Evolutionary conservation across 2,888 invertebrate genomes (phyloP).

Genomic region (Atethmia centrago): DNA sequence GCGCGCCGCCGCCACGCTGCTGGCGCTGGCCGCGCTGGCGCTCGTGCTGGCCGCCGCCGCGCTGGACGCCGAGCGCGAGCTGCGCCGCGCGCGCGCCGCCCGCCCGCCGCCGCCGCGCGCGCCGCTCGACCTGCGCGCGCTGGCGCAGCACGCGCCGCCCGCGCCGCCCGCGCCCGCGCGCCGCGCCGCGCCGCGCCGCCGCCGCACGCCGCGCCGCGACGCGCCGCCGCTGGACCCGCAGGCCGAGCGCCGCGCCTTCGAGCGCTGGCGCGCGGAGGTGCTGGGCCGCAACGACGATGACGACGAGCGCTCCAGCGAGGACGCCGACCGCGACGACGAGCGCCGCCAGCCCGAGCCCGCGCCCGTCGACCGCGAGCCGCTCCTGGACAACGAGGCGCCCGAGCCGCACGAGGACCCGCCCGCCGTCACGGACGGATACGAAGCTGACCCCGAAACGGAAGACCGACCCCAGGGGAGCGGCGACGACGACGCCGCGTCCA

Average conservation of each 20-base stretch:
- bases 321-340: conserved; percentile 64
- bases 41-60: conserved; percentile 77
- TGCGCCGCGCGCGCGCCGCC: conserved; percentile 79
- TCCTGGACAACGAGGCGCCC: conserved; percentile 36
- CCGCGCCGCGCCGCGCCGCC: conserved; percentile 58
- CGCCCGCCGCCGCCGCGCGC: conserved; percentile 84
- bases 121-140: conserved; percentile 70
- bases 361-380: conserved; percentile 45
- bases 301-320: conserved; percentile 78
- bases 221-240: conserved; percentile 71
- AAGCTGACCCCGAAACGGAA: conserved; percentile 67
- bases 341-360: conserved; percentile 44
- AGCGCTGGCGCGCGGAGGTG: conserved; percentile 82
- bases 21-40: conserved; percentile 75
- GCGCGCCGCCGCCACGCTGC: conserved; percentile 68
- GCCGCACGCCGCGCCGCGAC: conserved; percentile 67
- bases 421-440: conserved; percentile 58
- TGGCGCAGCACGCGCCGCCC: conserved; percentile 59
- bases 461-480: conserved; percentile 66
- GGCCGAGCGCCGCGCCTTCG: conserved; percentile 82
- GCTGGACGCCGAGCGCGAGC: conserved; percentile 67
- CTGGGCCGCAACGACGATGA: conserved; percentile 73
- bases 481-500: conserved; percentile 72
- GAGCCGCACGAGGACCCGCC: conserved; percentile 57
- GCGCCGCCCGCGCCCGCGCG: conserved; percentile 58